Conservation (phyloP, 2,888 invertebrate species). For the Drosophila lacicola region DNA sequence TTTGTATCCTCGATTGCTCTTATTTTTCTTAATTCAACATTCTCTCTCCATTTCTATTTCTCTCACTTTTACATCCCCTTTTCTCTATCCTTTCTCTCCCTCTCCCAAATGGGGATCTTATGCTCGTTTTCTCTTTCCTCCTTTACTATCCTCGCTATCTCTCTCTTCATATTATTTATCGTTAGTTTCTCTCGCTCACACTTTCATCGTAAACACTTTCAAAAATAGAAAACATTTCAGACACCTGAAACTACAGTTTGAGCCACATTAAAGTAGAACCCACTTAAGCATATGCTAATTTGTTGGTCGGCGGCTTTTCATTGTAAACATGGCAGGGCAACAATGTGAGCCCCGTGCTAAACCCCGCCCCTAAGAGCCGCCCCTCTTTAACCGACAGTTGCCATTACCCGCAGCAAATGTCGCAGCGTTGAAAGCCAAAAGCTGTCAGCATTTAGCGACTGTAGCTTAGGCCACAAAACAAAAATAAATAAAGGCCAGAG, state of each 20-base stretch:
- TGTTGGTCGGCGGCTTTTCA: slow-evolving; percentile 24
- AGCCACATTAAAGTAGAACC: slow-evolving; percentile 30
- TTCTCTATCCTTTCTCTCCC: no score
- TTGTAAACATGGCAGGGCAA: slow-evolving; percentile 44
- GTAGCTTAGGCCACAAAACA: slow-evolving; percentile 41
- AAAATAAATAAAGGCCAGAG: slow-evolving; percentile 14
- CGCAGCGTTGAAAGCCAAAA: slow-evolving; percentile 51
- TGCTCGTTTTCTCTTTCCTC: background rate
- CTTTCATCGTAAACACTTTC: background rate
- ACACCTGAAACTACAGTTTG: slow-evolving; percentile 4
- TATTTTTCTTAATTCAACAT: background rate
- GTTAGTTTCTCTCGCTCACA: background rate
- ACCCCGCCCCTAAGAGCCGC: background rate
- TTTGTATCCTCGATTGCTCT: background rate
- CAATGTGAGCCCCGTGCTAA: slow-evolving; percentile 29
- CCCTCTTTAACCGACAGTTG: slow-evolving; percentile 6
- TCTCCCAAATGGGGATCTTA: no score
- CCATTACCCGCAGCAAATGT: slow-evolving; percentile 34
- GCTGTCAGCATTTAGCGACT: slow-evolving; percentile 63
- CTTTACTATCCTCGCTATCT: background rate
- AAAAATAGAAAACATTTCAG: background rate
- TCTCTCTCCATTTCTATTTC: background rate
- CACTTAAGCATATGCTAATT: slow-evolving; percentile 45
- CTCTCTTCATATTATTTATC: no score
- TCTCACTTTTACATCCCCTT: background rate